Base-by-base conservation (phyloP, 2,797 vertebrate genomes). In the Ammospiza maritima region DNA sequence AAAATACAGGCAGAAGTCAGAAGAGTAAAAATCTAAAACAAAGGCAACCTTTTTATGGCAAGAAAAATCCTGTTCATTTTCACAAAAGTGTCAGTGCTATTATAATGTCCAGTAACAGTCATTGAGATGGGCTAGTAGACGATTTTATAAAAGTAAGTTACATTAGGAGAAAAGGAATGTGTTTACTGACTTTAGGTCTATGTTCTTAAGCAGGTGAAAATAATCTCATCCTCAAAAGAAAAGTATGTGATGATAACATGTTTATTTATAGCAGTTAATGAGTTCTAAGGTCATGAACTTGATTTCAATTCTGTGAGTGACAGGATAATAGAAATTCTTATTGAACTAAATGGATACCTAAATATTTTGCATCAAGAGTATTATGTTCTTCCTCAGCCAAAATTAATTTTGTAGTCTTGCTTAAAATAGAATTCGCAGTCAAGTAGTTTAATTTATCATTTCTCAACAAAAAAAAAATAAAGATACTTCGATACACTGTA, bases 261-360 rank as follows among this genome's bases (percentile, higher is more conserved):
- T 38, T 87, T 92, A 75, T 88, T 94, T 90, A 73, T n/a, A 85
- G 64, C 18, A 76, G 27, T 42, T 85, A 86, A 88, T 64, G 50
- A 89, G 30, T 82, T 87, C 30, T 66, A 86, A 78, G 74, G 60
- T 84, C 86, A 60, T 48, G 45, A 88, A 79, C 40, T 45, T 79
- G 20, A 88, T 73, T 82, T 82, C 60, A 15, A 21, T 76, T 82
- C 50, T 48, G 19, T 77, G 56, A 70, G 21, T 73, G 80, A 91
- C 54, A 90, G 30, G 36, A 58, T 57, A 77, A 90, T 9, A 80
- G 34, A 81, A 75, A 79, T 65, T 77, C 38, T 79, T 84, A 45
- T 42, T 91, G 69, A 29, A 82, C 12, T 44, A 69, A 76, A 89
- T 32, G 14, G 42, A 69, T 30, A 86, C 12, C 6, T 40, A 57